Conservation (phyloP, 2,113 vertebrate species). For the Telmatochromis sp. region DNA sequence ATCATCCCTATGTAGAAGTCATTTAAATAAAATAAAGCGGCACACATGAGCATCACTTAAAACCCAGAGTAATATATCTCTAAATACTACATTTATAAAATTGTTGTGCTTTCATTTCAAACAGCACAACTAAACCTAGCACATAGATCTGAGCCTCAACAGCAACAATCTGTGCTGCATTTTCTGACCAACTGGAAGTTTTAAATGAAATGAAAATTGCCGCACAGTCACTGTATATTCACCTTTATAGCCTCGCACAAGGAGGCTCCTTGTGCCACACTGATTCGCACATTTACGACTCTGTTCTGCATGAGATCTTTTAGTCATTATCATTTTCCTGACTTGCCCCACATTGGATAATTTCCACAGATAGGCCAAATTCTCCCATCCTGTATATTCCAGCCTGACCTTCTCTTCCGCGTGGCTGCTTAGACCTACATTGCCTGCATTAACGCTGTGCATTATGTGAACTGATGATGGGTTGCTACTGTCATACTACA, state of each 20-base stretch:
- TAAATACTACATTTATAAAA: not conserved
- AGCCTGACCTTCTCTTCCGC: not conserved
- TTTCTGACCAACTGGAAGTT: not conserved
- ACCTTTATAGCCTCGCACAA: not conserved
- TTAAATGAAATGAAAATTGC: not conserved
- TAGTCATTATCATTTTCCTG: constrained; percentile 29
- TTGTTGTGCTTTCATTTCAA: not conserved
- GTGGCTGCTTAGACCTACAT: constrained; percentile 29
- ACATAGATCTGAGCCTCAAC: not conserved
- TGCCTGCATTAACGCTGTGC: not conserved
- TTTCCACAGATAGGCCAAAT: constrained; percentile 37
- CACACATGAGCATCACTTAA: not conserved
- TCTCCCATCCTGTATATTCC: constrained; percentile 20
- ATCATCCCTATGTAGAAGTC: constrained; percentile 27
- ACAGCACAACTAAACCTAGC: not conserved
- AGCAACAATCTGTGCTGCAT: not conserved
- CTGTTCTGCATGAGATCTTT: constrained; percentile 54
- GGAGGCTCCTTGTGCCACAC: not conserved
- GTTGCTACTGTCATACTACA: not conserved
- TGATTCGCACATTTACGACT: constrained; percentile 32
- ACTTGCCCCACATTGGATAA: constrained; percentile 52
- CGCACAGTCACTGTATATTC: not conserved
- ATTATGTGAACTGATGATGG: constrained; percentile 3
- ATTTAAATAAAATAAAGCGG: not conserved
- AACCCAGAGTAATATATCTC: not conserved